These are phyloP conservation scores for Antigone vipio DNA, from an alignment of 2,113 vertebrate genomes.

Conservation along the genomic window DNA sequence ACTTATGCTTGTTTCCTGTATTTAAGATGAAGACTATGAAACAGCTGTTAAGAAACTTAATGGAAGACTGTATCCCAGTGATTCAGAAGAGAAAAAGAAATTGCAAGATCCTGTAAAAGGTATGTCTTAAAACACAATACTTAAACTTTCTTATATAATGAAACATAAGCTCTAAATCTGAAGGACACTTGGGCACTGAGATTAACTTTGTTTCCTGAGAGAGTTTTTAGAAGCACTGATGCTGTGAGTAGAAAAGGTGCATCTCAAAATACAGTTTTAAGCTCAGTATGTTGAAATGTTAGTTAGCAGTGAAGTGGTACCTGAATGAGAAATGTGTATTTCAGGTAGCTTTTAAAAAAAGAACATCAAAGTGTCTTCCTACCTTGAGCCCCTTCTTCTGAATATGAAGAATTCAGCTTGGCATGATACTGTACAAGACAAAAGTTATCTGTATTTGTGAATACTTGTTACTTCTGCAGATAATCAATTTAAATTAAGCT, in stretches of 20 bases:
- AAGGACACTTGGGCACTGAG: neutral
- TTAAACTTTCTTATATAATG: neutral
- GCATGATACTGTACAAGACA: neutral
- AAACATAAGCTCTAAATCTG: neutral
- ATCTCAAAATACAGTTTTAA: neutral
- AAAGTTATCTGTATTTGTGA: neutral
- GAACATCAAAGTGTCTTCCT: neutral
- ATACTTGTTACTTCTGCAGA: neutral
- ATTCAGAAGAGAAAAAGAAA: slow-evolving; percentile 45
- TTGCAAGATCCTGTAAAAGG: slow-evolving; percentile 53
- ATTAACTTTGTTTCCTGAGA: neutral
- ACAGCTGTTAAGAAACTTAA: slow-evolving; percentile 89
- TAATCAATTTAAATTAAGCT: neutral
- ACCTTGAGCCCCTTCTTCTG: neutral
- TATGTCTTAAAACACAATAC: slow-evolving; percentile 22
- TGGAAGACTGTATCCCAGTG: slow-evolving; percentile 86
- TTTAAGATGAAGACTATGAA: slow-evolving; percentile 93
- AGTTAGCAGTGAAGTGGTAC: neutral
- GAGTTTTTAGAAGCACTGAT: neutral
- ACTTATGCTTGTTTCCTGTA: neutral
- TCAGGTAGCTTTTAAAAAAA: neutral
- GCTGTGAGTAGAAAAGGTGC: neutral
- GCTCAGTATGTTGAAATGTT: neutral
- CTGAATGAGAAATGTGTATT: neutral
- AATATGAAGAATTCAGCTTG: neutral